These are phyloP conservation scores for Catostomus latipinnis DNA, from an alignment of 2,797 vertebrate genomes.

Conservation along the genomic window DNA sequence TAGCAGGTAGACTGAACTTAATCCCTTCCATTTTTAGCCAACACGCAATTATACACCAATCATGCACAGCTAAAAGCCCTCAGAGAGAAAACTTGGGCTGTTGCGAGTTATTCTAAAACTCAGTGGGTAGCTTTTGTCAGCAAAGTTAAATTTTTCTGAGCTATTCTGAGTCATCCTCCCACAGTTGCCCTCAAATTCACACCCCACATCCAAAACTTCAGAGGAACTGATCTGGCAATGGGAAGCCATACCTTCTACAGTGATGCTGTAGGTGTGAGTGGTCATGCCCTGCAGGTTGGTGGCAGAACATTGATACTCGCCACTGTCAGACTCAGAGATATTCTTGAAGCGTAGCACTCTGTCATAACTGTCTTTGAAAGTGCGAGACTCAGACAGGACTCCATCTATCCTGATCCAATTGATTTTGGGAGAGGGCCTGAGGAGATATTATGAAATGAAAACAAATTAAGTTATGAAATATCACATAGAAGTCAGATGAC, in stretches of 20 bases:
- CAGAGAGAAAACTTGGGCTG: background rate
- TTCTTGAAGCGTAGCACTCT: slow-evolving; percentile 83
- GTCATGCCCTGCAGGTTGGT: slow-evolving; percentile 81
- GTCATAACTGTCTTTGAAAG: slow-evolving; percentile 76
- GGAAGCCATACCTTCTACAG: slow-evolving; percentile 79
- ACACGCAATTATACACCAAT: background rate
- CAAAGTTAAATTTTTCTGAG: too few relatives aligned
- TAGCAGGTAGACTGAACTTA: too few relatives aligned
- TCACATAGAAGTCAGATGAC: too few relatives aligned
- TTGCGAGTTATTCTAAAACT: too few relatives aligned
- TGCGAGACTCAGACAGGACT: slow-evolving; percentile 74
- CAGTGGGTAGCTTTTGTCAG: too few relatives aligned
- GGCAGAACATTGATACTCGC: slow-evolving; percentile 88
- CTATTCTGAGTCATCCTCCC: background rate
- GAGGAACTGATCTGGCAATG: background rate
- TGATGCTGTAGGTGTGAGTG: slow-evolving; percentile 80
- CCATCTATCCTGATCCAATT: slow-evolving; percentile 82
- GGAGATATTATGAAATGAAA: background rate
- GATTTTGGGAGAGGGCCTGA: slow-evolving; percentile 85
- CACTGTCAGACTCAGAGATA: slow-evolving; percentile 82
- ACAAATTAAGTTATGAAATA: too few relatives aligned
- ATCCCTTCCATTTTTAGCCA: too few relatives aligned
- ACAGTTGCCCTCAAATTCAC: background rate
- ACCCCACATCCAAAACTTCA: background rate
- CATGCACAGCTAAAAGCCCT: background rate